Evolutionary conservation across 2,797 vertebrate genomes (phyloP), one percentile per base, ranked within the genome.

Genomic region (Anolis apletophallus): DNA sequence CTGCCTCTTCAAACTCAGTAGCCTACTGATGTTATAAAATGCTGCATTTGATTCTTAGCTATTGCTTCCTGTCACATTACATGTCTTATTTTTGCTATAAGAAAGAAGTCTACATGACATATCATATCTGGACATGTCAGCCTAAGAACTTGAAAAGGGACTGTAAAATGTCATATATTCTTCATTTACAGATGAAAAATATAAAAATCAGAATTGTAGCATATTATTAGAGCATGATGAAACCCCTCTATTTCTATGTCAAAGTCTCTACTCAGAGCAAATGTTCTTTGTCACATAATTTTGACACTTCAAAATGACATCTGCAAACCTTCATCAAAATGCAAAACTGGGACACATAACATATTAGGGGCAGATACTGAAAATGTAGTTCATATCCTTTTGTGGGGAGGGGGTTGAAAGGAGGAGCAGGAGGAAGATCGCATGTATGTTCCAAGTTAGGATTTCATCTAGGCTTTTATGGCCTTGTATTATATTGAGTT

Each of bases 21-120:
- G 32, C 21, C 78, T 90, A 73, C 6, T 72, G 68, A 12, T 78
- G 68, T 87, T 81, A 83, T 76, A 57, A 89, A 92, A 74, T 78
- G 23, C 32, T 80, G 26, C 79, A 88, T 88, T 86, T 88, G 26
- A 1, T 85, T 88, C 83, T 81, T 89, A 88, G 81, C 29, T 86
- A 55, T 72, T 5, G 50, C 87, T 87, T 85, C 71, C 69, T 83
- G 40, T 29, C 78, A 32, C 76, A 83, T 88, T 87, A 69, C 75
- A 81, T 34, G n/a, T 7, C 72, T 34, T 76, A 52, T 23, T 55
- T 72, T 75, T 8, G 5, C 80, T 32, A 88, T 86, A 88, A 87
- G 80, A 88, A 0, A 80, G 83, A 93, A 80, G 46, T 52, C 75
- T 80, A 89, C 91, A 52, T 88, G 75, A 11, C 77, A 59, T 74